These are phyloP conservation scores for Gymnodraco acuticeps DNA, from an alignment of 2,797 vertebrate genomes.

Conservation along the genomic window DNA sequence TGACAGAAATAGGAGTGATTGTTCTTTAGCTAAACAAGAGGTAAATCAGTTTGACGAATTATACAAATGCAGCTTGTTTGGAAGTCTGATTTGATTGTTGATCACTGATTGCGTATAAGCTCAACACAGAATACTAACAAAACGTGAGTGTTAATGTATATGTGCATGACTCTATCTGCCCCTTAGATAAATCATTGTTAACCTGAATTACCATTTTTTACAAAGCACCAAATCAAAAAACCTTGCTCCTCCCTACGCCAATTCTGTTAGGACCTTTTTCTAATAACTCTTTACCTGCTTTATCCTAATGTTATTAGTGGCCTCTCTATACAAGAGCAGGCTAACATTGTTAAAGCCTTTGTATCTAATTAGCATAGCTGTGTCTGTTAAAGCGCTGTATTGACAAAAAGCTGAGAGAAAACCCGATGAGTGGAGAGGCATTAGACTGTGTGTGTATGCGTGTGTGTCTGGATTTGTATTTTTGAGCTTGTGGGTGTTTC, in stretches of 20 bases:
- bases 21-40: no score
- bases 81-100: not conserved
- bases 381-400: slow-evolving; percentile 42
- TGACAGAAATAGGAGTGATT: no score
- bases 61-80: not conserved
- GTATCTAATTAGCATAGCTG: slow-evolving; percentile 55
- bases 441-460: slow-evolving; percentile 14
- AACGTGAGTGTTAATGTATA: slow-evolving; percentile 25
- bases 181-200: slow-evolving; percentile 25
- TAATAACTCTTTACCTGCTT: slow-evolving; percentile 30
- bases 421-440: slow-evolving; percentile 41
- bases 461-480: slow-evolving; percentile 5
- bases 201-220: slow-evolving; percentile 29
- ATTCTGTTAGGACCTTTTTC: slow-evolving; percentile 32
- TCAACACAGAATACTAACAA: not conserved
- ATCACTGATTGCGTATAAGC: slow-evolving; percentile 9
- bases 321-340: slow-evolving; percentile 28
- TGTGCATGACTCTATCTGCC: not conserved
- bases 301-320: slow-evolving; percentile 38
- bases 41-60: not conserved
- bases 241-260: slow-evolving; percentile 32
- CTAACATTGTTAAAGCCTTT: slow-evolving; percentile 45
- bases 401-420: slow-evolving; percentile 53
- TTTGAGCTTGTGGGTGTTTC: slow-evolving; percentile 42
- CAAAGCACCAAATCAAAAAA: slow-evolving; percentile 31